Evolutionary conservation across 1,140 invertebrate species (phyloP).

Genomic region (Zaprionus inermis): DNA sequence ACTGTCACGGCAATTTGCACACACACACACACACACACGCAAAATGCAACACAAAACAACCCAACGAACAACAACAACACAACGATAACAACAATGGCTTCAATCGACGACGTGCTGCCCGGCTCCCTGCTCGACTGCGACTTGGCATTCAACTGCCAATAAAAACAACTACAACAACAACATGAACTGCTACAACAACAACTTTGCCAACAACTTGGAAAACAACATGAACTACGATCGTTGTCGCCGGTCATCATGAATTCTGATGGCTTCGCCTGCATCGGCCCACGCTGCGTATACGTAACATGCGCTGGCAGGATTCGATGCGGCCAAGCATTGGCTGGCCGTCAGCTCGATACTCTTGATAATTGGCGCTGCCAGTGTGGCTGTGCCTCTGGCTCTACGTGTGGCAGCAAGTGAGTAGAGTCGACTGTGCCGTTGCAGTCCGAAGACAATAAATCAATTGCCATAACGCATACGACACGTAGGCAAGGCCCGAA

Average conservation of each 20-base stretch:
- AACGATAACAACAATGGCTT: slow-evolving; percentile 23
- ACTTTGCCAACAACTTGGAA: slow-evolving; percentile 50
- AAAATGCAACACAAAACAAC: slow-evolving; percentile 75
- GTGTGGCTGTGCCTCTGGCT: slow-evolving; percentile 88
- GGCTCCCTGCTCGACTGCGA: slow-evolving; percentile 46
- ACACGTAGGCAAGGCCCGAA: slow-evolving; percentile 59
- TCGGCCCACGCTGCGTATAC: slow-evolving; percentile 32
- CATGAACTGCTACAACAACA: slow-evolving; percentile 49
- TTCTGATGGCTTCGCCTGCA: slow-evolving; percentile 53
- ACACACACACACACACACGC: slow-evolving; percentile 74
- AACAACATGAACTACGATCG: slow-evolving; percentile 51
- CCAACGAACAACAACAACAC: slow-evolving; percentile 51
- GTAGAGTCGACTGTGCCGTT: slow-evolving; percentile 32
- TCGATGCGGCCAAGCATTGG: slow-evolving; percentile 87
- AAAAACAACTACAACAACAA: slow-evolving; percentile 58
- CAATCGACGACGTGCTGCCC: slow-evolving; percentile 23
- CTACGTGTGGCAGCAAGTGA: slow-evolving; percentile 87
- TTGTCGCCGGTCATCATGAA: slow-evolving; percentile 63
- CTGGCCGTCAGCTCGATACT: slow-evolving; percentile 88
- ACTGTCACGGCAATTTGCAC: slow-evolving; percentile 81
- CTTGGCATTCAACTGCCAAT: slow-evolving; percentile 77
- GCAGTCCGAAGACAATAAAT: slow-evolving; percentile 69
- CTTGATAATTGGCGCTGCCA: slow-evolving; percentile 87
- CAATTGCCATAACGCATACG: slow-evolving; percentile 81
- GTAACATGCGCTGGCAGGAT: slow-evolving; percentile 68